Evolutionary conservation across 2,888 invertebrate genomes (phyloP).

Genomic region (Hydrotaea diabolus): DNA sequence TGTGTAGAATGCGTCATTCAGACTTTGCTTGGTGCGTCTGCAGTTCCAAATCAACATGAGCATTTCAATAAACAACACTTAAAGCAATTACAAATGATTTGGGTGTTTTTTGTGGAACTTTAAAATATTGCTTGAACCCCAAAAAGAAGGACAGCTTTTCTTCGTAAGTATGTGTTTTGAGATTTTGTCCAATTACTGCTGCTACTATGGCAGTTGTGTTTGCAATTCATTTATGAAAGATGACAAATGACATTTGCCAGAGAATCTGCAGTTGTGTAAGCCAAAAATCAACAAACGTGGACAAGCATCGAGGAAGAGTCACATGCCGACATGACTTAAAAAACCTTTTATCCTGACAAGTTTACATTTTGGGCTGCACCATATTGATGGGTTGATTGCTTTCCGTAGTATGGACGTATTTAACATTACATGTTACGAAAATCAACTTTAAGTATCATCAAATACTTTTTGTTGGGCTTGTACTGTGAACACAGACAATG

Average conservation of each 20-base stretch:
- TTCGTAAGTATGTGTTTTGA: background rate
- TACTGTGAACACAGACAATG: constrained; percentile 9
- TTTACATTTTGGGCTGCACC: constrained; percentile 11
- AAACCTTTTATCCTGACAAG: background rate
- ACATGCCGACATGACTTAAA: background rate
- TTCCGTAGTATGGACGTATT: constrained; percentile 4
- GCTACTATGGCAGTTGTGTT: constrained; percentile 7
- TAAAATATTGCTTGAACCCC: constrained; percentile 15
- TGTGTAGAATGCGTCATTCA: no score
- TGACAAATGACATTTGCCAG: constrained; percentile 32
- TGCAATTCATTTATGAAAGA: constrained; percentile 25
- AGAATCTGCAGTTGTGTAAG: background rate
- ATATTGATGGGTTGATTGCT: constrained; percentile 31
- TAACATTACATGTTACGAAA: constrained; percentile 30
- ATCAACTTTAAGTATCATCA: constrained; percentile 24
- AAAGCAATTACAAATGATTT: constrained; percentile 24
- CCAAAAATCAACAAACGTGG: constrained; percentile 13
- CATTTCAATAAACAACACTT: constrained; percentile 24
- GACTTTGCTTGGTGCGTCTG: no score
- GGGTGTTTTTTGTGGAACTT: background rate
- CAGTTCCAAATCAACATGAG: background rate
- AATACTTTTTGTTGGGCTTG: constrained; percentile 28
- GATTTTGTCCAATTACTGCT: constrained; percentile 3
- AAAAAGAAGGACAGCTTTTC: background rate
- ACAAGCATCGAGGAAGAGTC: background rate